Base-by-base conservation (phyloP, 2,113 vertebrate species). In the Tenebrosternarchus preto region DNA sequence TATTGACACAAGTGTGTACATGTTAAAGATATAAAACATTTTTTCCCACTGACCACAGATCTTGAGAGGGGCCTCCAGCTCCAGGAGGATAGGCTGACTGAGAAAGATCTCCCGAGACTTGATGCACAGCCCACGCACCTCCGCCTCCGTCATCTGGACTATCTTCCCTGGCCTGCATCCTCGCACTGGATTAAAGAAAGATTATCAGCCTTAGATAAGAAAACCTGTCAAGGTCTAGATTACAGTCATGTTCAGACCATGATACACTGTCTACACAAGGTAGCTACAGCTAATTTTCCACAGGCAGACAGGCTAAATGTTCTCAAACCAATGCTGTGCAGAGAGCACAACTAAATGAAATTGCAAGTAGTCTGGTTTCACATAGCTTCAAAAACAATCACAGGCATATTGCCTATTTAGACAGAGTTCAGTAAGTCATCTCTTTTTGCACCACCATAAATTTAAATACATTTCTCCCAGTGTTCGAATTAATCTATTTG, bases 81-180 rank as follows among this genome's bases (percentile, higher is more conserved):
- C 96, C 84, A 98, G 89, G 61, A 98, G 95, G 89, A 98, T 98
- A 75, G 96, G 96, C 88, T 98, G 96, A 88, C 96, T 98, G 88
- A 98, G 95, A 89, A 98, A 98, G 89, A 98, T 98, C 91, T 98
- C 96, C 61, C 96, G 93, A 86, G 96, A 98, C 84, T 97, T 97
- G 92, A 98, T 96, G 88, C 96, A 98, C 76, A 98, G 93, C 36
- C 96, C 96, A 5, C 96, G 92, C 43, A 98, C 96, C 92, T 98
- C 96, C 31, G 96, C 95, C 93, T 98, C 96, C 0, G 96, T 94
- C 96, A 98, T 98, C 91, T 98, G 96, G 53, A 98, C 96, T 0
- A 95, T 95, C 91, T 97, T 98, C 81, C 96, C 96, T 33, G 96
- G 96, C 73, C 96, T 95, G 92, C 96, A 97, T 95, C 96, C 96